These are phyloP conservation scores for Ptilodon capucinus DNA, from an alignment of 2,888 invertebrate genomes.

Conservation along the genomic window DNA sequence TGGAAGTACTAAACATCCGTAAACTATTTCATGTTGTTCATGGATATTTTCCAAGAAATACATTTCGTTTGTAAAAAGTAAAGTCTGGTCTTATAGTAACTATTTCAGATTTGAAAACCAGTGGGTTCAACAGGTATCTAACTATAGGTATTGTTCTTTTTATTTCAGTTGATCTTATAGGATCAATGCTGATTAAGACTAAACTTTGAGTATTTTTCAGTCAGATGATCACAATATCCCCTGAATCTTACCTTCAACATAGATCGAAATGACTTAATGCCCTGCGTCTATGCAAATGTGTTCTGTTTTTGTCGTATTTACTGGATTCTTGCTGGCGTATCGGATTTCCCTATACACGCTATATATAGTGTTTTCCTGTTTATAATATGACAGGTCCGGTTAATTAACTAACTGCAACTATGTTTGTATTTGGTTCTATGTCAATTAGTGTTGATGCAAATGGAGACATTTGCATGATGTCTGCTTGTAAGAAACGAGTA, in stretches of 20 bases:
- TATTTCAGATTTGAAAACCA: too few species aligned
- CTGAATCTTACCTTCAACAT: neutral
- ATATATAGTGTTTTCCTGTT: slow-evolving; percentile 38
- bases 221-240: neutral
- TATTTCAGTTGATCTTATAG: too few species aligned
- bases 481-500: neutral
- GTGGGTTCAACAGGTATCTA: too few species aligned
- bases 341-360: slow-evolving; percentile 29
- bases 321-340: slow-evolving; percentile 1
- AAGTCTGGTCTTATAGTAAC: too few species aligned
- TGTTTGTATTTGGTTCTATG: slow-evolving; percentile 14
- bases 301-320: slow-evolving; percentile 1
- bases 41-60: too few species aligned
- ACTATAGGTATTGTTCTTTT: too few species aligned
- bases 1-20: too few species aligned
- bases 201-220: too few species aligned
- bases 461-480: slow-evolving; percentile 7
- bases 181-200: too few species aligned
- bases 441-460: slow-evolving; percentile 23
- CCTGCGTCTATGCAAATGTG: neutral
- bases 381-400: slow-evolving; percentile 19
- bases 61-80: too few species aligned
- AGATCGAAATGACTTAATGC: neutral
- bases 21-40: too few species aligned
- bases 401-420: slow-evolving; percentile 21